Evolutionary conservation across 2,797 vertebrate genomes (phyloP).

Genomic region (Remorina albescens): DNA sequence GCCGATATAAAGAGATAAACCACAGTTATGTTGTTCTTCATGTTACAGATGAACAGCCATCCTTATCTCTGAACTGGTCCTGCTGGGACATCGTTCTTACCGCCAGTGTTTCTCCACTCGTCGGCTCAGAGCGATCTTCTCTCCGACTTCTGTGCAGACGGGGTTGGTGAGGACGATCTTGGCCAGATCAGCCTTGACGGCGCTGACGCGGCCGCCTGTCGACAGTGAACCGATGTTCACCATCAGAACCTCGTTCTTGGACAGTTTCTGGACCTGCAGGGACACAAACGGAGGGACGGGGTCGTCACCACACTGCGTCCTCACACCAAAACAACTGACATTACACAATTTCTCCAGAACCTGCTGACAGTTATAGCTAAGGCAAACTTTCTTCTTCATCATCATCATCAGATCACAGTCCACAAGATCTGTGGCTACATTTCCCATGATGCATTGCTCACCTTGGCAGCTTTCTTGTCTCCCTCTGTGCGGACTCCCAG

Average conservation of each 20-base stretch:
- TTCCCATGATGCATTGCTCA: conserved; percentile 66
- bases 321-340: background rate
- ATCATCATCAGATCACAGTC: too few species aligned
- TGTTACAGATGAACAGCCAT: too few species aligned
- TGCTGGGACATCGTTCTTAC: conserved; percentile 80
- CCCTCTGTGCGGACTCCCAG: conserved; percentile 97
- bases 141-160: conserved; percentile 98
- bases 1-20: too few species aligned
- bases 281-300: accelerated
- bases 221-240: conserved; percentile 98
- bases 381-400: background rate
- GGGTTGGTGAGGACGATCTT: conserved; percentile 99
- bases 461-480: conserved; percentile 99
- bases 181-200: conserved; percentile 97
- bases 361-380: background rate
- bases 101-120: conserved; percentile 99
- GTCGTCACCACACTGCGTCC: background rate
- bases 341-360: background rate
- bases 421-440: background rate
- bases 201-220: conserved; percentile 96
- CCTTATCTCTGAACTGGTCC: too few species aligned
- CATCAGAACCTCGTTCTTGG: conserved; percentile 99
- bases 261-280: conserved; percentile 96
- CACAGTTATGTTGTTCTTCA: too few species aligned
- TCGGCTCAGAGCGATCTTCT: conserved; percentile 98